phyloP scores from a whole-genome alignment of 2,113 vertebrate species.

The Larimichthys crocea region DNA sequence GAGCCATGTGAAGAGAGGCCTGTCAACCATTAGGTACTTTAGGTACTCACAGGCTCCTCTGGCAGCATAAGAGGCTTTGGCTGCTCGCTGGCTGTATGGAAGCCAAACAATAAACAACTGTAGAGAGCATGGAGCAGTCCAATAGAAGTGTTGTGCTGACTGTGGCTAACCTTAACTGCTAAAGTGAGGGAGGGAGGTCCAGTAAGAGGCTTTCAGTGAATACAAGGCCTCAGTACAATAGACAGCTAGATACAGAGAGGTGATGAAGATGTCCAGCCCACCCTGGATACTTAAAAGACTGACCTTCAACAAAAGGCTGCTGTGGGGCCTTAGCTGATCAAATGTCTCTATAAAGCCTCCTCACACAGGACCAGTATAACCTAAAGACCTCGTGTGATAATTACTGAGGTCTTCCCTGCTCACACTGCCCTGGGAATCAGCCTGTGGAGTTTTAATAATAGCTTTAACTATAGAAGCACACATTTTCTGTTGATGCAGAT shows the following conservation, averaged over 20 bases:
- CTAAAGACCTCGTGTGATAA: constrained; percentile 22
- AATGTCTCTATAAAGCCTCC: constrained; percentile 49
- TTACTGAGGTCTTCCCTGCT: constrained; percentile 12
- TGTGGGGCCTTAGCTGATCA: constrained; percentile 37
- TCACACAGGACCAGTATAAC: constrained; percentile 29
- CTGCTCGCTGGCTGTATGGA: constrained; percentile 42
- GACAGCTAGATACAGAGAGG: constrained; percentile 48
- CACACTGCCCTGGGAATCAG: neutral
- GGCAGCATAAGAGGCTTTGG: constrained; percentile 61
- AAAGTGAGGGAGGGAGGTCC: constrained; percentile 48
- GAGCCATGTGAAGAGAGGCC: constrained; percentile 38
- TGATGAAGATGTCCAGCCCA: constrained; percentile 76
- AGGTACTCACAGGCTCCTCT: constrained; percentile 48
- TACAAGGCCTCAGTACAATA: constrained; percentile 47
- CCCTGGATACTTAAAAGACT: constrained; percentile 63
- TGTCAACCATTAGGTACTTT: constrained; percentile 24
- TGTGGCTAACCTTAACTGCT: constrained; percentile 40
- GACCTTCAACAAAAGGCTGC: constrained; percentile 53
- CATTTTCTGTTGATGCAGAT: too few species aligned
- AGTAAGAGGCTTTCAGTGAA: constrained; percentile 65
- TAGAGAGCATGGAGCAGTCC: constrained; percentile 40
- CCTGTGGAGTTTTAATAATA: neutral
- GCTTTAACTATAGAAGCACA: too few species aligned
- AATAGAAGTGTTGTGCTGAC: constrained; percentile 38
- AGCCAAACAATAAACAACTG: constrained; percentile 61